Base-by-base conservation (phyloP, 2,888 invertebrate genomes). In the Cyrtodaria siliqua region DNA sequence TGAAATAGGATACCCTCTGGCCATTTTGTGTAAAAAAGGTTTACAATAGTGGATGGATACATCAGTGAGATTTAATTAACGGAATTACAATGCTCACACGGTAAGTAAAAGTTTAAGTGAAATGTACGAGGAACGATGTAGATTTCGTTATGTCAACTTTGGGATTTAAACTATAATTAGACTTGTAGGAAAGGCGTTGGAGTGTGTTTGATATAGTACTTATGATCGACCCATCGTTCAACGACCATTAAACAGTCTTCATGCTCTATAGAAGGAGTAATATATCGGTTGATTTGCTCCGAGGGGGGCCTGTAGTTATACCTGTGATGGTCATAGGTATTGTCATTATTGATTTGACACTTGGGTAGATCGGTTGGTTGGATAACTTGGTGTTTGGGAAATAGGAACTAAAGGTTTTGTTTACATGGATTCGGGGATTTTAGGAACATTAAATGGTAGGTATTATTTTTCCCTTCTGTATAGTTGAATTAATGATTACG, bases 91-190 rank as follows among this genome's bases (percentile, higher is more conserved):
- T 33, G 12, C 6, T 12, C 8, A 9, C 40, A 14, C 33, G 2
- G 56, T 62, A 61, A 55, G 69, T 56, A 56, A 55, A 50, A 47
- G 44, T 56, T 61, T 56, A 49, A 70, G 69, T 70, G 69, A 70
- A 70, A 62, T 61, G 69, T 62, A 53, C 69, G 23, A 56, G 62
- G 62, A 56, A 40, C 16, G 8, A 47, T 56, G 42, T 47, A 26
- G 49, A 44, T 55, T 56, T 49, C 56, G 38, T 62, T 61, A 61
- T 49, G 56, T 70, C 55, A 70, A 40, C 40, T 38, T 56, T n/a
- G 49, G 55, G 26, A 40, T 26, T n/a, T 23, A 49, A 27, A 47
- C 69, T 55, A 53, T 70, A 62, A 70, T 70, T 62, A 62, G 62
- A 20, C n/a, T 55, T n/a, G 69, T 70, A 38, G 18, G 44, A 18